Evolutionary conservation across 1,140 invertebrate genomes (phyloP), one percentile per base, ranked within the genome.

Genomic region (Leptinotarsa defecta): DNA sequence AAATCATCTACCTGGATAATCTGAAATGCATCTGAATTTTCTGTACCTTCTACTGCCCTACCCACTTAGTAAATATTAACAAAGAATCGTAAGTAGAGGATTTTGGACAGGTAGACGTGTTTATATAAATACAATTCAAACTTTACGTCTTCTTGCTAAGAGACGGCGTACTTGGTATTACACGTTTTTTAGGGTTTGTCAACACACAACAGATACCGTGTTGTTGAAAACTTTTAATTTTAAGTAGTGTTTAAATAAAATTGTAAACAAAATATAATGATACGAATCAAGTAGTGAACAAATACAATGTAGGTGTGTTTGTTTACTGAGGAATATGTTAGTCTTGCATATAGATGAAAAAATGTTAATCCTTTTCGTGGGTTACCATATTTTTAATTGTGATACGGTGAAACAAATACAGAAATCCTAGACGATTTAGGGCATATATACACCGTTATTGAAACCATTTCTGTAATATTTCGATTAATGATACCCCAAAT

Each of bases 181-280:
- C 68, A 68, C 48, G 48, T 70, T 70, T 70, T 70, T 70, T 70
- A 65, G 68, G 68, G 48, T 70, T 48, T 70, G 68, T 52, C 48
- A 70, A 49, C 68, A 70, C 15, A 70, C 3, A 48, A 48, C 6
- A 70, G 34, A 70, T 48, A 15, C 20, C 13, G 34, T 48, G 13
- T n/a, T 49, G 68, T 70, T 70, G 48, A 70, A 70, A 70, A 70
- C 68, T 70, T 70, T 70, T 70, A 70, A 70, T 70, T 70, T 70
- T 70, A 70, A 70, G 68, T 49, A 52, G 68, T 70, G 68, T 48
- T 70, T 13, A 70, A 70, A 48, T 70, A 19, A 70, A 70, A 65
- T 34, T 65, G 64, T 49, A 70, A 49, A 48, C 34, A 70, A 49
- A 70, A 70, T 70, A 70, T 70, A 70, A 70, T 70, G 48, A 70